Base-by-base conservation (phyloP, 2,113 vertebrate genomes). In the Hylia prasina region DNA sequence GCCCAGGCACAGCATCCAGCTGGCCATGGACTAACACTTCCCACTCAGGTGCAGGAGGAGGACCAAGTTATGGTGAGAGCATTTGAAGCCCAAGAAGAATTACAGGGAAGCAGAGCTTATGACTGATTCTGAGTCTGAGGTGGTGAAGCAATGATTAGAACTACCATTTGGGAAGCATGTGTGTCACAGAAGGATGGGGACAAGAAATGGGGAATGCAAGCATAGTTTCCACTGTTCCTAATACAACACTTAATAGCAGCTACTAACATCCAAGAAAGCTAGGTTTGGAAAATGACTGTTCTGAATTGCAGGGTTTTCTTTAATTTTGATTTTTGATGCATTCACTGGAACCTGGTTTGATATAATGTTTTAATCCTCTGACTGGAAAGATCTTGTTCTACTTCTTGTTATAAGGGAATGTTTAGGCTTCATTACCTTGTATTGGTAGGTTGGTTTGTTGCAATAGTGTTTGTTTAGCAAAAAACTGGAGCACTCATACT, bases 21-120 rank as follows among this genome's bases (percentile, higher is more conserved):
- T 0, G 0, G 71, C 35, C 1, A 0, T 15, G 30, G 57, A 31
- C 14, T 28, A 58, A 25, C 10, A 35, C n/a, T 47, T 82, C 20
- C 33, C 15, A 23, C 13, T 39, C 53, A 63, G 33, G 10, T 18
- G 22, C 53, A 64, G 24, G 20, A 78, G 16, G n/a, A 64, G 60
- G 5, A 76, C 19, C 23, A 60, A 81, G n/a, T 24, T 3, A 10
- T 6, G 13, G 23, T 24, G 51, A 69, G 33, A 80, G 13, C 13
- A 40, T 40, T 17, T 73, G 45, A 64, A 69, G 5, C 37, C 31
- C 16, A 18, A 53, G 31, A 72, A 35, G 23, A 30, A 53, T 48
- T 23, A 39, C 28, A 69, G 22, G 11, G 11, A 77, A 57, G 28
- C 1, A 1, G 0, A 1, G 10, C 15, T 80, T 56, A 15, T 56